These are phyloP conservation scores for Xiphorhynchus elegans DNA, from an alignment of 2,113 vertebrate species.

Conservation along the genomic window DNA sequence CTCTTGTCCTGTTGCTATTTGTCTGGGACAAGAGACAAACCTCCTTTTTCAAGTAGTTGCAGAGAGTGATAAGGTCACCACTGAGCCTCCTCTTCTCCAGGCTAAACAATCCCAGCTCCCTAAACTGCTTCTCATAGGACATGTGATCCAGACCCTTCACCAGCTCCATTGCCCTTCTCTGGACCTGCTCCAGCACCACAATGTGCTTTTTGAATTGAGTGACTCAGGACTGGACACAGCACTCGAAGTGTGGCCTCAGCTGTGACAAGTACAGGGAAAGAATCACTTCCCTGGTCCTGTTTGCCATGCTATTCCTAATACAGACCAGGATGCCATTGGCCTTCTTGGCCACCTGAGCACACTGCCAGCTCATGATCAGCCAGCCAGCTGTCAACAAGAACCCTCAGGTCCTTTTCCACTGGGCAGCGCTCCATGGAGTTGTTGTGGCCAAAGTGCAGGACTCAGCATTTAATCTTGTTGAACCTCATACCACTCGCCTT, in stretches of 20 bases:
- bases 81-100: not conserved
- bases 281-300: not conserved
- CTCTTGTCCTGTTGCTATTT: not conserved
- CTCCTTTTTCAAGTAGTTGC: accelerated
- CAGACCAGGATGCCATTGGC: not conserved
- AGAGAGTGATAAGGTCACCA: accelerated
- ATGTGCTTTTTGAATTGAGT: not conserved
- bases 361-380: not conserved
- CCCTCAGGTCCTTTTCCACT: not conserved
- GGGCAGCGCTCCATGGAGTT: not conserved
- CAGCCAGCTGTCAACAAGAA: not conserved
- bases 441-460: not conserved
- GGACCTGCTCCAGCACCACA: not conserved
- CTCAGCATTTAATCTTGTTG: accelerated
- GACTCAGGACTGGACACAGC: not conserved
- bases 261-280: not conserved
- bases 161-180: not conserved
- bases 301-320: not conserved
- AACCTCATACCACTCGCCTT: not conserved
- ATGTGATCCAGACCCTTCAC: not conserved
- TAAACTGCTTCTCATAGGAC: not conserved
- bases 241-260: not conserved
- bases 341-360: not conserved
- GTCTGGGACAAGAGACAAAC: not conserved
- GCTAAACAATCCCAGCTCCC: not conserved